Evolutionary conservation across 2,888 invertebrate genomes (phyloP).

Genomic region (Leptinotarsa peninsularis): DNA sequence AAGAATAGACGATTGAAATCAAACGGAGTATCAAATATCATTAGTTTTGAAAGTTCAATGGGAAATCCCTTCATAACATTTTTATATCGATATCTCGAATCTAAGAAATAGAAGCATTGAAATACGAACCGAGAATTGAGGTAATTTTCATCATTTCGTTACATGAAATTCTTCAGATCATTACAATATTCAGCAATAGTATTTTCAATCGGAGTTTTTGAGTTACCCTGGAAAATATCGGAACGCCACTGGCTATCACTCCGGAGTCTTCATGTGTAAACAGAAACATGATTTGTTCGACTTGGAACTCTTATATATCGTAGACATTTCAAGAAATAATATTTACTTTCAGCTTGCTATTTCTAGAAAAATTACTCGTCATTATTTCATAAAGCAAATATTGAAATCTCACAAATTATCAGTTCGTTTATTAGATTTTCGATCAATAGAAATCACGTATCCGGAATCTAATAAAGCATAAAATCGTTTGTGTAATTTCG

Average conservation of each 20-base stretch:
- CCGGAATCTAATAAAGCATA: too few relatives aligned
- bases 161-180: too few relatives aligned
- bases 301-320: background rate
- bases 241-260: background rate
- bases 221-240: background rate
- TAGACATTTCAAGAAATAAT: background rate
- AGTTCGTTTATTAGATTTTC: background rate
- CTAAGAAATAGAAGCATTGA: background rate
- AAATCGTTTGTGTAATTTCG: too few relatives aligned
- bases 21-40: too few relatives aligned
- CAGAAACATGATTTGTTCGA: constrained; percentile 3
- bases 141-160: too few relatives aligned
- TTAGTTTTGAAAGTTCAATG: too few relatives aligned
- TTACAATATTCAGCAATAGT: background rate
- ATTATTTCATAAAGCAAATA: background rate
- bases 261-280: background rate
- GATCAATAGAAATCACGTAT: background rate
- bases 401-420: background rate
- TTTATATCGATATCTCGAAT: background rate
- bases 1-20: too few relatives aligned
- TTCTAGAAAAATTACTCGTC: background rate
- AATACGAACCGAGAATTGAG: too few relatives aligned
- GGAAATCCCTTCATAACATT: background rate
- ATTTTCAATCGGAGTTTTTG: background rate
- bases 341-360: background rate